Conservation (phyloP, 2,797 vertebrate genomes). For the Aphelocoma californica region DNA sequence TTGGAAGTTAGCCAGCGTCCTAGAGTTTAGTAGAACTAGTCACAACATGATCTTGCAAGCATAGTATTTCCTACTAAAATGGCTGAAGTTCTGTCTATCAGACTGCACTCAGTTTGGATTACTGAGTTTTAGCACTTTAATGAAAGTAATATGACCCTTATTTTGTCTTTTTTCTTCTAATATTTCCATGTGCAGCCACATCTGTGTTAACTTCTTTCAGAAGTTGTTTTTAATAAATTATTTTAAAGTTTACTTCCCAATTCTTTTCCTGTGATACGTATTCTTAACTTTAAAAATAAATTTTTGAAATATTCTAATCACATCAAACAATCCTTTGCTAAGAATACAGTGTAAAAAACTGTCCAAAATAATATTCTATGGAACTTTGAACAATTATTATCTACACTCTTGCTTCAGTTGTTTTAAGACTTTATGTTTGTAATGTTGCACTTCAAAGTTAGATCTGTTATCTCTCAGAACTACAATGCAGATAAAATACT, state of each 20-base stretch:
- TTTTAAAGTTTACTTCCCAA: neutral
- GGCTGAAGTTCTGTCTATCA: neutral
- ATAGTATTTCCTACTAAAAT: neutral
- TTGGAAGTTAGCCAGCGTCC: neutral
- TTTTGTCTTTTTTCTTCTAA: neutral
- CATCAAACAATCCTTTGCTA: neutral
- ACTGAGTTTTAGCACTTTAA: neutral
- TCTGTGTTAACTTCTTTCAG: neutral
- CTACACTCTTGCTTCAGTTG: neutral
- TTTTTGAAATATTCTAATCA: neutral
- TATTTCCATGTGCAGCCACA: neutral
- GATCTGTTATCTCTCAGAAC: neutral
- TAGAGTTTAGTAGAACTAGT: neutral
- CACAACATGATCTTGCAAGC: neutral
- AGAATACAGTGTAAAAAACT: neutral
- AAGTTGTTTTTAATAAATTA: neutral
- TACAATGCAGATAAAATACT: neutral
- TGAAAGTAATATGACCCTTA: neutral
- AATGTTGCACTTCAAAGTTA: neutral
- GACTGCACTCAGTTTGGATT: neutral
- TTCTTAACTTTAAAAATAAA: neutral
- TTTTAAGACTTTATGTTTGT: neutral
- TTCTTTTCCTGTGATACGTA: neutral
- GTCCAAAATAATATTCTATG: neutral
- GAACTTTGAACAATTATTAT: neutral